A percentile compares a stretch with the other conserved stretches of the same genome.
Evolutionary conservation across 2,113 vertebrate genomes (phyloP).

Genomic region (Caretta caretta): DNA sequence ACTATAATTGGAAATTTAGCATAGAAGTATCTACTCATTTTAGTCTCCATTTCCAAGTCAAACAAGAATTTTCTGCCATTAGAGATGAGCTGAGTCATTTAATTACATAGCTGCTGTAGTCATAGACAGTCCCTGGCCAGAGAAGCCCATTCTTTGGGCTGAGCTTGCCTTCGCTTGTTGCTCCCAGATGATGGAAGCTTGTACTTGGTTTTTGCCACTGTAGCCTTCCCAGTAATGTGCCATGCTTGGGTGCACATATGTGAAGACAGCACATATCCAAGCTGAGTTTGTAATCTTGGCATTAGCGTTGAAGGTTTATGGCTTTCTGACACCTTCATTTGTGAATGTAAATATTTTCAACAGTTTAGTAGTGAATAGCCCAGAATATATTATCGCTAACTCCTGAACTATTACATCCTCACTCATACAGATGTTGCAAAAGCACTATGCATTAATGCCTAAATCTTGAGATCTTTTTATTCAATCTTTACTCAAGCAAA

Average conservation of each 20-base stretch:
- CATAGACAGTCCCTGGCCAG: not conserved
- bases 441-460: not conserved
- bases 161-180: not conserved
- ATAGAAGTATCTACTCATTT: not conserved
- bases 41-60: not conserved
- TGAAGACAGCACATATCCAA: not conserved
- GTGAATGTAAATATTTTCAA: not conserved
- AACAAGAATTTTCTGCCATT: not conserved
- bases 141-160: not conserved
- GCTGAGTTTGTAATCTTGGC: not conserved
- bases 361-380: slow-evolving; percentile 20
- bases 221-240: not conserved
- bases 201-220: not conserved
- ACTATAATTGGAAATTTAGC: not conserved
- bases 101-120: not conserved
- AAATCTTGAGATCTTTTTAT: not conserved
- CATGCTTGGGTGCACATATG: not conserved
- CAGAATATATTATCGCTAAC: slow-evolving; percentile 48
- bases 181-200: not conserved
- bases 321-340: not conserved
- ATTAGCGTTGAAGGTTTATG: not conserved
- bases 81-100: not conserved
- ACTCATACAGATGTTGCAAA: slow-evolving; percentile 24
- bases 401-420: slow-evolving; percentile 52
- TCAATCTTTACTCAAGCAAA: not conserved